Evolutionary conservation across 2,797 vertebrate genomes (phyloP), one percentile per base, ranked within the genome.

Genomic region (Nannoperca australis): DNA sequence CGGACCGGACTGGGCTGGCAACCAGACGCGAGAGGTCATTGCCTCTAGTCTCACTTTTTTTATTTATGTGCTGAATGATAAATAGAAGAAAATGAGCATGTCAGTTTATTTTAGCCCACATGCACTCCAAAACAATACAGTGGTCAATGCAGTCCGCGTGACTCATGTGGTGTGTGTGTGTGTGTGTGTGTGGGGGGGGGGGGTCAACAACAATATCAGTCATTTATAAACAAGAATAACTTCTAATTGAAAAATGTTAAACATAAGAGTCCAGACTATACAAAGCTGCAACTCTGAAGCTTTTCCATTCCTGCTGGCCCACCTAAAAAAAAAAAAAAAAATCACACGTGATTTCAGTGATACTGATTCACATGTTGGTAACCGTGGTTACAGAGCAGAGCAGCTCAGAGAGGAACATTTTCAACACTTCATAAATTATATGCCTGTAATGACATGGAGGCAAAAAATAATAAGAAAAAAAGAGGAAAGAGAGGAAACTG

Each of bases 361-460:
- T 70, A 78, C 73, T 42, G 71, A 79, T 85, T 85, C 87, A 81
- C 75, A 78, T 86, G 71, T 73, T 63, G 83, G 91, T 93, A 91
- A 91, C 92, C 92, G 80, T 90, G 91, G 91, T 87, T 89, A 94
- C 91, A 32, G 86, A 88, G 83, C 73, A 56, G 67, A 72, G 88
- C 76, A 70, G 82, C 83, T 78, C 50, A 22, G 58, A 83, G 80
- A 55, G 85, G 77, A 89, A 87, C 79, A 88, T 85, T 90, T 78
- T 70, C 74, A 92, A 80, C 85, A 87, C 84, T 90, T 88, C 86
- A 90, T 91, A 88, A 92, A 92, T 93, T 75, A 92, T 86, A 85
- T 60, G 76, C 38, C 74, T 81, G 70, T 72, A 82, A 91, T 88
- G 87, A 87, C 79, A 85, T 11, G 30, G 47, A 73, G 76, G 72